Percentiles rank a stretch among this genome's conserved stretches.
Conservation (phyloP, 2,113 vertebrate genomes). For the Callipepla californica region DNA sequence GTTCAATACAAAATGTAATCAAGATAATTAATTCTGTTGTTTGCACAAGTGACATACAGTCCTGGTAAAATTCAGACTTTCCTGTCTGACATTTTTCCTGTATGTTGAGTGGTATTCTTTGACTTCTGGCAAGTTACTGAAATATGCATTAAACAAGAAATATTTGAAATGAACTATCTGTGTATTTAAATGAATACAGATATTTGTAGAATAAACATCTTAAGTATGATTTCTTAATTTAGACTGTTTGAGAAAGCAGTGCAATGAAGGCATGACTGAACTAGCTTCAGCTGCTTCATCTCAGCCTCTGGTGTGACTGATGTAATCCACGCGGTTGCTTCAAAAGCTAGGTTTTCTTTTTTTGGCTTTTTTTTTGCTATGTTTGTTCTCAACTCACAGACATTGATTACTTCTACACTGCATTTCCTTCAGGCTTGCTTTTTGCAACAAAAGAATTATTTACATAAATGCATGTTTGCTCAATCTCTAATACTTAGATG, state of each 20-base stretch:
- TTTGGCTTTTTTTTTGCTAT: not conserved
- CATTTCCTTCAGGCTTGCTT: not conserved
- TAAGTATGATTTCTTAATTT: slow-evolving; percentile 49
- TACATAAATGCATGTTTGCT: not conserved
- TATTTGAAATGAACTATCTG: not conserved
- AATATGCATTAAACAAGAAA: not conserved
- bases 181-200: slow-evolving; percentile 22
- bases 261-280: not conserved
- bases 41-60: not conserved
- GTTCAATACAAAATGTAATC: not conserved
- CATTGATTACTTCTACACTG: fast-evolving
- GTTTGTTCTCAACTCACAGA: not conserved
- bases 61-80: not conserved
- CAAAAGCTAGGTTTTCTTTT: not conserved
- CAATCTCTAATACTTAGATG: not conserved
- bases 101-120: not conserved
- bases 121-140: not conserved
- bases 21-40: not conserved
- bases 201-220: slow-evolving; percentile 32
- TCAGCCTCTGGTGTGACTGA: not conserved
- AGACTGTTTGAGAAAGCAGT: slow-evolving; percentile 27
- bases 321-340: not conserved
- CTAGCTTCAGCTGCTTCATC: slow-evolving; percentile 2
- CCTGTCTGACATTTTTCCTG: not conserved
- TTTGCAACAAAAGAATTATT: not conserved